These are phyloP conservation scores for Alaudala cheleensis DNA, from an alignment of 2,113 vertebrate species.

Conservation along the genomic window DNA sequence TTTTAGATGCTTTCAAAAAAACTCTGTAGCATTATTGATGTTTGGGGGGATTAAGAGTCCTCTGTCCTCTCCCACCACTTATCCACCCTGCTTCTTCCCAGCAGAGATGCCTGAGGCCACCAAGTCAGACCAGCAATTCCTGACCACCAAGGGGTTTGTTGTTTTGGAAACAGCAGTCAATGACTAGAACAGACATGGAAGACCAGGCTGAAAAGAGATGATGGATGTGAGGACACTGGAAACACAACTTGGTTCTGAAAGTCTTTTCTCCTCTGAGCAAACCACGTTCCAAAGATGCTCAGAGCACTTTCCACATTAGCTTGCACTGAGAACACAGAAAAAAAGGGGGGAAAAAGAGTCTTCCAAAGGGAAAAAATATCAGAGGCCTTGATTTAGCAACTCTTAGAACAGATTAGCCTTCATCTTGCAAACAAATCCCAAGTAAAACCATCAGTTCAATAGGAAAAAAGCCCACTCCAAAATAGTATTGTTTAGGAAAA, in stretches of 20 bases:
- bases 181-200: neutral
- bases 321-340: neutral
- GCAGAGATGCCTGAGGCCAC: neutral
- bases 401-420: neutral
- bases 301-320: neutral
- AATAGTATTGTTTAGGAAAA: neutral
- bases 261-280: neutral
- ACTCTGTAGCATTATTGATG: neutral
- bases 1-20: neutral
- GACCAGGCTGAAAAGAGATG: neutral
- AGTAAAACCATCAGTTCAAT: neutral
- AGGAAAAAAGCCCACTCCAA: neutral
- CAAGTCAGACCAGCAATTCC: neutral
- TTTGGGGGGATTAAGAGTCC: neutral
- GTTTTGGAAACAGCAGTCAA: neutral
- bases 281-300: neutral
- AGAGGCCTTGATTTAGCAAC: neutral
- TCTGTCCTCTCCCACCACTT: neutral
- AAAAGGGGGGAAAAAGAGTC: neutral
- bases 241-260: neutral
- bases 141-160: neutral
- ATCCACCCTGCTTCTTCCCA: neutral
- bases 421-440: neutral
- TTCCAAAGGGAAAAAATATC: neutral
- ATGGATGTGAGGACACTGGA: neutral